A percentile compares a stretch with the other conserved stretches of the same genome.
Conservation (phyloP, 2,113 vertebrate genomes). For the cattle (Bos taurus) region ARS-UCD2.0 NC_037330.1:115347001-115347500, state of each 20-base stretch:
- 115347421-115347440: background rate
- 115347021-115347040: background rate
- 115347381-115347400: background rate
- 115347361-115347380: background rate
- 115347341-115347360: fast-evolving
- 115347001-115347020: background rate
- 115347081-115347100: too few relatives aligned
- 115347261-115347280: fast-evolving
- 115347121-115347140: background rate
- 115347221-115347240: background rate
- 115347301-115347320: fast-evolving
- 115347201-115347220: fast-evolving
- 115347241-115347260: fast-evolving
- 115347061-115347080: background rate
- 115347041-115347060: background rate
- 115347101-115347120: background rate
- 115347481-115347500: background rate
- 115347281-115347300: fast-evolving
- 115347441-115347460: background rate
- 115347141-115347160: fast-evolving
- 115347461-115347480: background rate
- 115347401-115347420: background rate
- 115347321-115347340: background rate
- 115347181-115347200: background rate
- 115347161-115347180: fast-evolving